These are phyloP conservation scores for Poliocrania exsul DNA, from an alignment of 2,797 vertebrate species.

Conservation along the genomic window DNA sequence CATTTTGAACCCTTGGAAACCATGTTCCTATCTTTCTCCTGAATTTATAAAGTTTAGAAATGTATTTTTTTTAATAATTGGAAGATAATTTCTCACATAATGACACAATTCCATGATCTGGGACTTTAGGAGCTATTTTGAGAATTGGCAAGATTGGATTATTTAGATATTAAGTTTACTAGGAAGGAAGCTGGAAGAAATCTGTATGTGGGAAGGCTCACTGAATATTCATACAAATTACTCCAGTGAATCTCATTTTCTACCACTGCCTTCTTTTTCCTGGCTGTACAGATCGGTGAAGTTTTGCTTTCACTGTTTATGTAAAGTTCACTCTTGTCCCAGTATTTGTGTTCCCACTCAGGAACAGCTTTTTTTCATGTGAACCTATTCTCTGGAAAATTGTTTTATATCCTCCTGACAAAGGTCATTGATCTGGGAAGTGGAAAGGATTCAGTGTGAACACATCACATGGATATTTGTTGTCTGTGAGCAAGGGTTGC, in stretches of 20 bases:
- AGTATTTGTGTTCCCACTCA: slow-evolving; percentile 24
- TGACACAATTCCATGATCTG: not conserved
- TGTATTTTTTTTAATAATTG: not conserved
- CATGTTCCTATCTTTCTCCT: not conserved
- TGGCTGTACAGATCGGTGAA: not conserved
- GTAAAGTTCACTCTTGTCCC: slow-evolving; percentile 47
- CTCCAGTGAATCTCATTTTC: slow-evolving; percentile 39
- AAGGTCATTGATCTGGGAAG: slow-evolving; percentile 54
- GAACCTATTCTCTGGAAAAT: slow-evolving; percentile 23
- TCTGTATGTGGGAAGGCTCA: slow-evolving; percentile 13
- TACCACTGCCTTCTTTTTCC: not conserved
- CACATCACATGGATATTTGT: not conserved
- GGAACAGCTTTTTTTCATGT: slow-evolving; percentile 27
- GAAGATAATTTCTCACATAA: not conserved
- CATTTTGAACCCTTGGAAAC: not conserved
- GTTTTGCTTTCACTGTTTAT: slow-evolving; percentile 27
- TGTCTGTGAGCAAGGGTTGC: not conserved
- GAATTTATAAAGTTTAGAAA: not conserved
- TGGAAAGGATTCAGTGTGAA: not conserved
- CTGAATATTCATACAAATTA: slow-evolving; percentile 46
- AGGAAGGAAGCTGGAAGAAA: slow-evolving; percentile 37
- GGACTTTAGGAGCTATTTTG: slow-evolving; percentile 7
- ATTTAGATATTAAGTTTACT: slow-evolving; percentile 62
- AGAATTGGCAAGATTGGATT: not conserved
- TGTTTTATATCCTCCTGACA: slow-evolving; percentile 44